Base-by-base conservation (phyloP, 2,888 invertebrate species). In the Sclerodermus sp. region DNA sequence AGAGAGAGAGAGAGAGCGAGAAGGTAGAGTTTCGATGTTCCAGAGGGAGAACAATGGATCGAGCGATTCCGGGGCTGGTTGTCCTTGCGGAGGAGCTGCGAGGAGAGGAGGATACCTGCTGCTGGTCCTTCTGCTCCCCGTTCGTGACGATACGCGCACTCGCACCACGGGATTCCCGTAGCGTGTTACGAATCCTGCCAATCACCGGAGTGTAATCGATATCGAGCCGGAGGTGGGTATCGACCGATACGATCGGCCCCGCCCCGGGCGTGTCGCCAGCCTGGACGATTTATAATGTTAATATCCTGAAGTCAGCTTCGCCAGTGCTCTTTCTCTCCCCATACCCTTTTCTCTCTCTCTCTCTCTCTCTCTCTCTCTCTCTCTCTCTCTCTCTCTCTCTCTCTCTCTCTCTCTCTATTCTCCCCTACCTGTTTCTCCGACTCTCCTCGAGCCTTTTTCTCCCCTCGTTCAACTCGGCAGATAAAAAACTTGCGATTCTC, bases 261-360 rank as follows among this genome's bases (percentile, higher is more conserved):
- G 73, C 74, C 74, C 74, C 73, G 71, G 74, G 74, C 74, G 73
- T 74, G 74, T 74, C 71, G 73, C 70, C 70, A 67, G 64, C 71
- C 71, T 67, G 71, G 62, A 71, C 71, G 70, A 74, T 74, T 74
- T 74, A 74, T 74, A 73, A 73, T 73, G 72, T 74, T 74, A 74
- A 74, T 74, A 74, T 73, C 71, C 64, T 55, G 62, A 52, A 67
- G 67, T 65, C 54, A 56, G 55, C 51, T 52, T 58, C 63, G 12
- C n/a, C n/a, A n/a, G n/a, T n/a, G n/a, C n/a, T n/a, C n/a, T n/a
- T n/a, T n/a, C n/a, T n/a, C n/a, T n/a, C n/a, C n/a, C n/a, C n/a
- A n/a, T 23, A 23, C 23, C 23, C 3, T 8, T 23, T 5, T 23
- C 3, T 23, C 8, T 62, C 58, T 54, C 56, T 46, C 49, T 32